A percentile compares a stretch with the other conserved stretches of the same genome.
Conservation (phyloP, 2,888 invertebrate genomes). For the Cheiracanthium punctorium region DNA sequence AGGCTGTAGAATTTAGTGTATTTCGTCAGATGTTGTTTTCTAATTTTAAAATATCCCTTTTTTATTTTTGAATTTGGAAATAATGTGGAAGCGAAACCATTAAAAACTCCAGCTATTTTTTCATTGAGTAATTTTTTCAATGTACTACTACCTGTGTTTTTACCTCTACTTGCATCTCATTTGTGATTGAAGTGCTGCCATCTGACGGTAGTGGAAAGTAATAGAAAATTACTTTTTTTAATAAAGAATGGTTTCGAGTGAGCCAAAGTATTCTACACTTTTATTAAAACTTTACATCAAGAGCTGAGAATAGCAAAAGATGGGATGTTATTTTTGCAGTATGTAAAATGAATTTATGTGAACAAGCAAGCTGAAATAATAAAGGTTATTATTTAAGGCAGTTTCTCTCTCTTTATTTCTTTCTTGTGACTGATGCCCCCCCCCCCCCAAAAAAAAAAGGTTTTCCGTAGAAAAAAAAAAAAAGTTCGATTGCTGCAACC, state of each 20-base stretch:
- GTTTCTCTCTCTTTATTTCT: neutral
- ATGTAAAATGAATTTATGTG: constrained; percentile 65
- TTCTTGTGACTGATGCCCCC: too few relatives aligned
- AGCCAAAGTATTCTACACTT: constrained; percentile 52
- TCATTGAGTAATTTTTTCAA: neutral
- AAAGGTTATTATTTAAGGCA: constrained; percentile 68
- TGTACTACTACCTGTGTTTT: neutral
- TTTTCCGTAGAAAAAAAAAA: too few relatives aligned
- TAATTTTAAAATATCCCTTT: constrained; percentile 46
- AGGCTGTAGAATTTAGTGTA: constrained; percentile 15
- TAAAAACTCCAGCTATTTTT: constrained; percentile 16
- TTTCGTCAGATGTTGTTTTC: constrained; percentile 59
- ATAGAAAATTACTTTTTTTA: neutral
- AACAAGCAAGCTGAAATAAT: constrained; percentile 68
- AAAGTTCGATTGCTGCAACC: too few relatives aligned
- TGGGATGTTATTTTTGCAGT: constrained; percentile 66
- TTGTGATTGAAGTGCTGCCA: constrained; percentile 34
- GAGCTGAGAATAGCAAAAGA: constrained; percentile 55
- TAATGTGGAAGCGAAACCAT: constrained; percentile 55
- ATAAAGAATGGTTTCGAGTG: constrained; percentile 35
- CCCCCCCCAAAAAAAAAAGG: too few relatives aligned
- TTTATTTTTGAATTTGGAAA: constrained; percentile 50
- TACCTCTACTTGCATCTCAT: neutral
- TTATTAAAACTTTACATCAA: constrained; percentile 58
- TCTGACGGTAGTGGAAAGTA: neutral